These are phyloP conservation scores for Noctua janthe DNA, from an alignment of 2,888 invertebrate genomes.

Conservation along the genomic window DNA sequence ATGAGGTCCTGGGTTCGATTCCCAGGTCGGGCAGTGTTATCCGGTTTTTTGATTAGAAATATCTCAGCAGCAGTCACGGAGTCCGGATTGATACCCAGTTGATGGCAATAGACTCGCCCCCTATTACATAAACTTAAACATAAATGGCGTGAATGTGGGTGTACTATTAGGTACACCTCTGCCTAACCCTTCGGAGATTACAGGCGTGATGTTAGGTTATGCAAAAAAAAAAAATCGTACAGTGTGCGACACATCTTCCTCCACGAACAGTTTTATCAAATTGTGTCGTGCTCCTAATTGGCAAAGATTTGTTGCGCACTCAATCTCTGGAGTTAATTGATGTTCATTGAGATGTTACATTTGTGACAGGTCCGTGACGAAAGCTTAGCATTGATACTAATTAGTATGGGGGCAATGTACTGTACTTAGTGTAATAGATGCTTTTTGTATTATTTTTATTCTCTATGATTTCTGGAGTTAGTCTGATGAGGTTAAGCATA, in stretches of 20 bases:
- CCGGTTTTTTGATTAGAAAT: no score
- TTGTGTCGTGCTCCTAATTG: conserved; percentile 70
- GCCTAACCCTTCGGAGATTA: no score
- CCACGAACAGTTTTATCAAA: conserved; percentile 57
- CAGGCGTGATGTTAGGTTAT: no score
- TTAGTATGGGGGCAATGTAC: conserved; percentile 22
- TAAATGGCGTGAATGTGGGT: no score
- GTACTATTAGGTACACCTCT: no score
- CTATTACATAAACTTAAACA: no score
- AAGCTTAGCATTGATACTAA: conserved; percentile 27
- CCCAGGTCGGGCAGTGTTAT: no score
- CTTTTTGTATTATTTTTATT: background rate
- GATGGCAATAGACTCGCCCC: no score
- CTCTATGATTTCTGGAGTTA: background rate
- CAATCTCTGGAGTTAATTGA: conserved; percentile 58
- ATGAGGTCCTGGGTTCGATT: no score
- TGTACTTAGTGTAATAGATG: background rate
- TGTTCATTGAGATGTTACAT: conserved; percentile 54
- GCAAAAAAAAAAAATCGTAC: background rate
- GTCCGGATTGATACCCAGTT: no score
- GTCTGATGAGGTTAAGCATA: no score
- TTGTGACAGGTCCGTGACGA: conserved; percentile 33
- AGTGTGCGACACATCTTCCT: conserved; percentile 19
- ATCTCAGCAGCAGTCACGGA: no score
- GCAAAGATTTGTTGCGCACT: conserved; percentile 70